Evolutionary conservation across 1,140 invertebrate species (phyloP).

Genomic region (Heliconius melpomene): DNA sequence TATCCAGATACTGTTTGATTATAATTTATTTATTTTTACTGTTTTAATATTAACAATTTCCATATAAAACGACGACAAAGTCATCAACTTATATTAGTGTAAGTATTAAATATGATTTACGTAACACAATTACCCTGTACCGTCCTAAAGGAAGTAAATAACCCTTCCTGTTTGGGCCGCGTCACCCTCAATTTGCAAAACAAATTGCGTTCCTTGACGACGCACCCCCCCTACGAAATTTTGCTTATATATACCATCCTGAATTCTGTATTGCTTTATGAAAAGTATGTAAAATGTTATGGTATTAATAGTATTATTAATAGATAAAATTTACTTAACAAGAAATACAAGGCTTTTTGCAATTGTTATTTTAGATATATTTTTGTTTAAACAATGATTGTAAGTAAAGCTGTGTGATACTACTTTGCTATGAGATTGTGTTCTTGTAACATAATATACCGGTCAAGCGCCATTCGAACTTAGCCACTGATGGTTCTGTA

Average conservation of each 20-base stretch:
- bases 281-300: neutral
- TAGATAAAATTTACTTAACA: neutral
- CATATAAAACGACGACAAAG: conserved; percentile 1
- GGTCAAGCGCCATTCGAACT: no score
- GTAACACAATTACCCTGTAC: conserved; percentile 27
- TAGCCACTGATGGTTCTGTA: no score
- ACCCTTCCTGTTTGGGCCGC: conserved; percentile 43
- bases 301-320: neutral
- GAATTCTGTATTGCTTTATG: neutral
- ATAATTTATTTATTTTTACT: no score
- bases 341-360: no score
- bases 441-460: no score
- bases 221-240: conserved; percentile 15
- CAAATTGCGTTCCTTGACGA: conserved; percentile 63
- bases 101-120: conserved; percentile 26
- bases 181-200: conserved; percentile 67
- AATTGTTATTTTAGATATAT: no score
- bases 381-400: no score
- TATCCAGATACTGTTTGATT: no score
- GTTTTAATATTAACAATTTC: neutral
- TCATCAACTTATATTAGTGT: neutral
- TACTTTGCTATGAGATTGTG: no score
- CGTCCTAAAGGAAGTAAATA: conserved; percentile 34
- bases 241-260: conserved; percentile 17
- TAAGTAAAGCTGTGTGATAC: no score